Percentiles rank a stretch among this genome's conserved stretches.
Evolutionary conservation across 1,140 invertebrate species (phyloP).

Genomic region (Formica exsecta): DNA sequence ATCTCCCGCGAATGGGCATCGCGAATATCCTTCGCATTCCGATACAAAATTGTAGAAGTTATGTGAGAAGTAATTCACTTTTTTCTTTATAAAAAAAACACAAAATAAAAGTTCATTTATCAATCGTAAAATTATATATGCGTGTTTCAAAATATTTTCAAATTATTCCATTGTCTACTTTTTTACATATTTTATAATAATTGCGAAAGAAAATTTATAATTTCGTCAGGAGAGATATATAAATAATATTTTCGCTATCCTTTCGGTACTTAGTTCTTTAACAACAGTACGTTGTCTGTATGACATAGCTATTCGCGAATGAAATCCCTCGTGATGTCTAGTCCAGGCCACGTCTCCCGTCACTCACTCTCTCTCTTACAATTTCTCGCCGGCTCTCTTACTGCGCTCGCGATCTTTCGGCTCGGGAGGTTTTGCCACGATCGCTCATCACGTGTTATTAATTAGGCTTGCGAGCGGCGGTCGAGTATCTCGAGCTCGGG

Average conservation of each 20-base stretch:
- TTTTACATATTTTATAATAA: background rate
- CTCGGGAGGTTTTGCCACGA: constrained; percentile 78
- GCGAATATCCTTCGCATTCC: background rate
- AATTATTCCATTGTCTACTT: too few relatives aligned
- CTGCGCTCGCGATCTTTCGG: constrained; percentile 64
- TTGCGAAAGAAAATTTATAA: constrained; percentile 20
- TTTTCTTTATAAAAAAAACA: background rate
- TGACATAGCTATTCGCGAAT: constrained; percentile 27
- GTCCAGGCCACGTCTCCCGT: constrained; percentile 46
- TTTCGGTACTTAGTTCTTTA: constrained; percentile 9
- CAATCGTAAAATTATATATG: too few relatives aligned
- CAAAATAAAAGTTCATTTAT: background rate
- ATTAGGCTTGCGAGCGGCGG: constrained; percentile 79
- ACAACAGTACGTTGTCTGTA: constrained; percentile 39
- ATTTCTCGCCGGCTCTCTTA: constrained; percentile 24
- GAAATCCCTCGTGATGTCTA: constrained; percentile 31
- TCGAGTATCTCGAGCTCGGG: constrained; percentile 53
- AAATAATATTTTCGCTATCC: constrained; percentile 3
- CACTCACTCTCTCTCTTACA: constrained; percentile 44
- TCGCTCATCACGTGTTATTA: constrained; percentile 85
- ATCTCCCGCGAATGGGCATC: background rate
- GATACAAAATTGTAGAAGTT: background rate
- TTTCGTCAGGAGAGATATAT: background rate
- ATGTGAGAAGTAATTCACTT: background rate
- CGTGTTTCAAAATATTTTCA: too few relatives aligned